Evolutionary conservation across 37 sponge, comb jelly and placozoan species (phyloP).

Genomic region (Beroe ovata): DNA sequence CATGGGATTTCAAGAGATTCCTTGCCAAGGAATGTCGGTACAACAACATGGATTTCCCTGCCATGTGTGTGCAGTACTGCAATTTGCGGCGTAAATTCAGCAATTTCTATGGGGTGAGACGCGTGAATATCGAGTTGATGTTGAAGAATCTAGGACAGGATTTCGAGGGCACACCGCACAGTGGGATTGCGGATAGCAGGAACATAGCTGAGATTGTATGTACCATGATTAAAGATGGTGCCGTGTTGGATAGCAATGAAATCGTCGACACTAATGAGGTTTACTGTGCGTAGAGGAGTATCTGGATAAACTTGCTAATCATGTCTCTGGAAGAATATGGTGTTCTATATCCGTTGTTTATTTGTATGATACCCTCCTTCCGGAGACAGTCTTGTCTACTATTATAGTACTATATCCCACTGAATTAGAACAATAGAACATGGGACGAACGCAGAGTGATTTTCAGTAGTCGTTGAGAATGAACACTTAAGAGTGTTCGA

Average conservation of each 20-base stretch:
- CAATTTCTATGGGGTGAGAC: conserved; percentile 47
- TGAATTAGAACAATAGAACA: too few relatives aligned
- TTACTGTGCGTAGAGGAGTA: conserved; percentile 32
- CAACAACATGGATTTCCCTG: conserved; percentile 59
- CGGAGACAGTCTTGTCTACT: too few relatives aligned
- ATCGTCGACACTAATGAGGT: not conserved
- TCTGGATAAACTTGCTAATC: too few relatives aligned
- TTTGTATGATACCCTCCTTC: too few relatives aligned
- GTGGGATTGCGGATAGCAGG: conserved; percentile 42
- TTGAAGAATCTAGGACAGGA: conserved; percentile 31
- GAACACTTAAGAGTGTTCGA: too few relatives aligned
- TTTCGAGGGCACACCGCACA: conserved; percentile 53
- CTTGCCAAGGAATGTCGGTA: conserved; percentile 53
- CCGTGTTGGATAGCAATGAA: conserved; percentile 50
- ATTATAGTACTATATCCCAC: too few relatives aligned
- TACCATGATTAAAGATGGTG: conserved; percentile 43
- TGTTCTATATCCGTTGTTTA: too few relatives aligned
- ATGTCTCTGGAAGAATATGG: too few relatives aligned
- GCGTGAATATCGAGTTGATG: conserved; percentile 37
- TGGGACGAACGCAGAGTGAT: too few relatives aligned
- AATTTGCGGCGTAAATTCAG: conserved; percentile 46
- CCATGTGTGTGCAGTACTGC: conserved; percentile 55
- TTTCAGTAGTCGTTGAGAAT: too few relatives aligned
- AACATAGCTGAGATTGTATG: conserved; percentile 51
- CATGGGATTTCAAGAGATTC: conserved; percentile 60